Conservation (phyloP, 2,888 invertebrate species). For the Cryptocheilus praepositus region DNA sequence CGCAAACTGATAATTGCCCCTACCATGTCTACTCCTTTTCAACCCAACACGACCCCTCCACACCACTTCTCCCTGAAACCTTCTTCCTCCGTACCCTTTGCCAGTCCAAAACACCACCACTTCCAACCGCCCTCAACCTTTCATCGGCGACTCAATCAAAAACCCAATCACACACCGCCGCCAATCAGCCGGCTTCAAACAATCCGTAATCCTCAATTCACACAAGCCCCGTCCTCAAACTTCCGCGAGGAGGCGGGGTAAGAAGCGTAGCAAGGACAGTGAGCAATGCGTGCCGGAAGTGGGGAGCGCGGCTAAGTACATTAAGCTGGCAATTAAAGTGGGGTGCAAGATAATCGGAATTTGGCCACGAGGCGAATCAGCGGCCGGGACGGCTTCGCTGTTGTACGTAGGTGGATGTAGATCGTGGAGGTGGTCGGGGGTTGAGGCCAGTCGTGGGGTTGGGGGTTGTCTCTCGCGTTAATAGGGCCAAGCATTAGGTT, state of each 20-base stretch:
- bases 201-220: too few relatives aligned
- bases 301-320: conserved; percentile 40
- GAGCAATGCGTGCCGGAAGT: conserved; percentile 25
- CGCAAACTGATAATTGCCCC: too few relatives aligned
- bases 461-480: conserved; percentile 51
- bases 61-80: too few relatives aligned
- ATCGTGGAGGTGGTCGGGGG: conserved; percentile 4
- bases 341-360: conserved; percentile 51
- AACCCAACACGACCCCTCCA: too few relatives aligned
- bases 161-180: too few relatives aligned
- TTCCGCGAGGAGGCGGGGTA: background rate
- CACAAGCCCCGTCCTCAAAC: too few relatives aligned
- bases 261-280: conserved; percentile 1
- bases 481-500: conserved; percentile 68
- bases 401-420: conserved; percentile 24
- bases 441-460: background rate
- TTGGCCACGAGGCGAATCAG: conserved; percentile 35
- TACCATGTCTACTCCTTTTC: too few relatives aligned
- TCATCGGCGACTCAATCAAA: too few relatives aligned
- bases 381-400: conserved; percentile 20
- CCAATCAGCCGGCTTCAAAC: too few relatives aligned
- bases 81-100: too few relatives aligned
- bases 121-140: too few relatives aligned
- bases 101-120: too few relatives aligned
- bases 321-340: conserved; percentile 61